Percentiles rank a stretch among this genome's conserved stretches.
Conservation (phyloP, 1,140 invertebrate genomes). For the Heliconius hermathena region DNA sequence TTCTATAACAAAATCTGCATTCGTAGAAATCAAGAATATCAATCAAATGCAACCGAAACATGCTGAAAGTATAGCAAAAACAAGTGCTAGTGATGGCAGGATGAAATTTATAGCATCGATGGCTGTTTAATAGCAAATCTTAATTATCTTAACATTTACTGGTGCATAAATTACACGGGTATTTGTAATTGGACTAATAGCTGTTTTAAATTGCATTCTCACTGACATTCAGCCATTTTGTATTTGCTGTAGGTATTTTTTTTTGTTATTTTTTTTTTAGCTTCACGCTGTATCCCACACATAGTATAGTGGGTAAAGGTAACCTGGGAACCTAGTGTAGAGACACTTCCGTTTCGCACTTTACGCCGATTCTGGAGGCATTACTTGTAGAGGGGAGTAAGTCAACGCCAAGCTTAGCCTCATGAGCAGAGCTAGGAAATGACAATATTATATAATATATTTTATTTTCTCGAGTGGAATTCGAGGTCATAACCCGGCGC, state of each 20-base stretch:
- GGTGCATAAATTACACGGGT: neutral
- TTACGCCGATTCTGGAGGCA: too few relatives aligned
- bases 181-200: neutral
- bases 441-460: too few relatives aligned
- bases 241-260: too few relatives aligned
- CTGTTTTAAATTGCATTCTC: neutral
- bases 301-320: neutral
- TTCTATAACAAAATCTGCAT: neutral
- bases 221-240: too few relatives aligned
- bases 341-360: too few relatives aligned
- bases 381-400: too few relatives aligned
- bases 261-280: neutral
- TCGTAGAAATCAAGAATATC: neutral
- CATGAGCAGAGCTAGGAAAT: too few relatives aligned
- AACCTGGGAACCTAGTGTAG: too few relatives aligned
- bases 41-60: neutral
- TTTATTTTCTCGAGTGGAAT: too few relatives aligned
- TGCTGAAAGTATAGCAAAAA: neutral
- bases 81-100: neutral
- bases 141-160: neutral
- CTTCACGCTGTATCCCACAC: neutral
- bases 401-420: too few relatives aligned
- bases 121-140: conserved; percentile 3
- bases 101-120: neutral
- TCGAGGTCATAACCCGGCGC: too few relatives aligned